Evolutionary conservation across 2,797 vertebrate species (phyloP).

Genomic region (Argya squamiceps): DNA sequence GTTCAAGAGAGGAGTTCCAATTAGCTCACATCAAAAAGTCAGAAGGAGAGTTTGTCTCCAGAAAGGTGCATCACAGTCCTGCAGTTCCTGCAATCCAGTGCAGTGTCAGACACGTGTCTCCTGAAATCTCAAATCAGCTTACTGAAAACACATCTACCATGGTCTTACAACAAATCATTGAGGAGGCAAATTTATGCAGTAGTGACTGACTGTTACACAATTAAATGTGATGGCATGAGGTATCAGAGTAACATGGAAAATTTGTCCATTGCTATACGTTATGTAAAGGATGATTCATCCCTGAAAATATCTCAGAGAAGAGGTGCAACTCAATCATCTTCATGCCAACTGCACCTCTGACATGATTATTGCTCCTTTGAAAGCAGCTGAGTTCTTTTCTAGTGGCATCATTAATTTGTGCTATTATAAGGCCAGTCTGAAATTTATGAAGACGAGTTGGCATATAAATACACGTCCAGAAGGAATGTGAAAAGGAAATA

Average conservation of each 20-base stretch:
- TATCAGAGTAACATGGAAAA: slow-evolving; percentile 42
- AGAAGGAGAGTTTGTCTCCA: background rate
- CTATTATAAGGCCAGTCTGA: slow-evolving; percentile 54
- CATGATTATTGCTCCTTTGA: slow-evolving; percentile 65
- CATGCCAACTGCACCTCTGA: slow-evolving; percentile 67
- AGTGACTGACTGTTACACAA: slow-evolving; percentile 60
- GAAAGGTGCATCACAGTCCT: background rate
- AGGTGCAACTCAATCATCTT: slow-evolving; percentile 67
- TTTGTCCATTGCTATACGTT: slow-evolving; percentile 40
- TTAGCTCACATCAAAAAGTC: slow-evolving; percentile 3
- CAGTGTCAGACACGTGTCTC: background rate
- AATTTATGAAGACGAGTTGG: slow-evolving; percentile 60
- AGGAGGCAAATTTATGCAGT: slow-evolving; percentile 40
- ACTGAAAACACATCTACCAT: background rate
- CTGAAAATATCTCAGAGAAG: slow-evolving; percentile 49
- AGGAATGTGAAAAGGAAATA: slow-evolving; percentile 58
- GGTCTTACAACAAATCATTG: slow-evolving; percentile 16
- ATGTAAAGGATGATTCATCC: slow-evolving; percentile 61
- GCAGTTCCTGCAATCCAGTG: background rate
- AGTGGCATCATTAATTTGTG: slow-evolving; percentile 67
- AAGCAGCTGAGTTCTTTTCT: slow-evolving; percentile 58
- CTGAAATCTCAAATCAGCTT: background rate
- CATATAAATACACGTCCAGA: slow-evolving; percentile 51
- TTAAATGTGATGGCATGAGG: slow-evolving; percentile 57
- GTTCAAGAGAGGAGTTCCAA: background rate